Evolutionary conservation across 2,888 invertebrate species (phyloP).

Genomic region (Melangyna quadrimaculata): DNA sequence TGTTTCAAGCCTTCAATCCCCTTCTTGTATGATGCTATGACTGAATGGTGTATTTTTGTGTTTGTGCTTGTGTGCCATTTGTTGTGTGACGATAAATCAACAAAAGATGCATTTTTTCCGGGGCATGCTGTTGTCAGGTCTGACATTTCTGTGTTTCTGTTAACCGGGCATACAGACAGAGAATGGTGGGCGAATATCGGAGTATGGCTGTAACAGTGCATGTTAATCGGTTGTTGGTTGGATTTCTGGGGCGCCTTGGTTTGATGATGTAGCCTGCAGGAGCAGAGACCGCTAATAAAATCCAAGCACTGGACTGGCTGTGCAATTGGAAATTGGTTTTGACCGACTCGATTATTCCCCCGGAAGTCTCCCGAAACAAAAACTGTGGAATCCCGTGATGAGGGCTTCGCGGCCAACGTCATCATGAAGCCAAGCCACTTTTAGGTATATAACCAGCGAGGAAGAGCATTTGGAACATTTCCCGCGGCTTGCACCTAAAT

Average conservation of each 20-base stretch:
- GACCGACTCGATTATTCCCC: constrained; percentile 29
- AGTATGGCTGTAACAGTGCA: constrained; percentile 22
- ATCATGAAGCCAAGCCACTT: background rate
- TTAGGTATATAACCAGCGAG: background rate
- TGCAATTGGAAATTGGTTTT: constrained; percentile 58
- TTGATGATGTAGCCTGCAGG: constrained; percentile 38
- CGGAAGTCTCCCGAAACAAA: background rate
- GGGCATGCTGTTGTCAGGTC: constrained; percentile 57
- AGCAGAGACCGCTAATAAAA: constrained; percentile 37
- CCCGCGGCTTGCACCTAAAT: constrained; percentile 3
- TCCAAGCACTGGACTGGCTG: constrained; percentile 39
- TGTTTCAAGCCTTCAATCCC: constrained; percentile 56
- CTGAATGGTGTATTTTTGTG: constrained; percentile 8
- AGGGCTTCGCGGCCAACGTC: background rate
- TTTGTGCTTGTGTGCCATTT: constrained; percentile 53
- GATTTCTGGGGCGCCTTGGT: constrained; percentile 46
- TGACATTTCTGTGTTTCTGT: constrained; percentile 49
- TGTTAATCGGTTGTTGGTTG: constrained; percentile 36
- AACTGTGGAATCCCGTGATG: background rate
- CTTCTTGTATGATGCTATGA: background rate
- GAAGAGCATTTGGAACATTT: constrained; percentile 16
- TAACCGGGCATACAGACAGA: background rate
- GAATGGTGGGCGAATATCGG: constrained; percentile 37
- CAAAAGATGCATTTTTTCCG: constrained; percentile 67
- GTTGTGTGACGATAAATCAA: constrained; percentile 67